Evolutionary conservation across 2,113 vertebrate genomes (phyloP).

Genomic region (Amblyopsis rosae): DNA sequence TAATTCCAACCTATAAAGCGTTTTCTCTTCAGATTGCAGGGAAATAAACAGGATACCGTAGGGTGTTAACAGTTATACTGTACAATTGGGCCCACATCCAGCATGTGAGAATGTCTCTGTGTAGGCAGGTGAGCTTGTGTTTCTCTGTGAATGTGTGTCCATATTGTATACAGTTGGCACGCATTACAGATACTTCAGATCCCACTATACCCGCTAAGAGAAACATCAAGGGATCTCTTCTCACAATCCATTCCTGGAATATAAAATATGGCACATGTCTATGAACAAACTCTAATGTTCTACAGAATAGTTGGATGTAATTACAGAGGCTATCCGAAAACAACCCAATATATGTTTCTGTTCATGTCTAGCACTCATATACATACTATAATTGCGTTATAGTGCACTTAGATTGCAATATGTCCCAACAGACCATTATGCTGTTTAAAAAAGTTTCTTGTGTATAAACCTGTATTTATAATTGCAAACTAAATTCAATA

Average conservation of each 20-base stretch:
- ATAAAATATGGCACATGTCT: slow-evolving; percentile 13
- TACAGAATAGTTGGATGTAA: neutral
- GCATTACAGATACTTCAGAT: neutral
- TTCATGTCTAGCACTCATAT: slow-evolving; percentile 14
- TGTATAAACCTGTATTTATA: slow-evolving; percentile 55
- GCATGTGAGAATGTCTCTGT: neutral
- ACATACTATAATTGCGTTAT: slow-evolving; percentile 34
- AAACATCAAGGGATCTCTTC: neutral
- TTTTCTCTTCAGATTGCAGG: neutral
- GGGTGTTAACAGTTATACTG: neutral
- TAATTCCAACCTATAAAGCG: neutral
- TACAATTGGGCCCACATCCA: neutral
- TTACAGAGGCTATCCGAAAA: slow-evolving; percentile 5
- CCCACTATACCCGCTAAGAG: neutral
- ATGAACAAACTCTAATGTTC: neutral
- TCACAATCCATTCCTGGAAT: slow-evolving; percentile 20
- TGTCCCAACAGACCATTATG: slow-evolving; percentile 31
- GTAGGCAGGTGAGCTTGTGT: neutral
- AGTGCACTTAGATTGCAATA: slow-evolving; percentile 24
- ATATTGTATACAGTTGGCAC: neutral
- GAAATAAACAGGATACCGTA: neutral
- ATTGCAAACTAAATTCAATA: slow-evolving; percentile 58
- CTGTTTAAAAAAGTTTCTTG: slow-evolving; percentile 28
- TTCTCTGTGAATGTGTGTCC: neutral
- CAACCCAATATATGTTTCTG: neutral